A percentile compares a stretch with the other conserved stretches of the same genome.
Evolutionary conservation across 1,140 invertebrate species (phyloP).

Genomic region (Drosophila melanica): DNA sequence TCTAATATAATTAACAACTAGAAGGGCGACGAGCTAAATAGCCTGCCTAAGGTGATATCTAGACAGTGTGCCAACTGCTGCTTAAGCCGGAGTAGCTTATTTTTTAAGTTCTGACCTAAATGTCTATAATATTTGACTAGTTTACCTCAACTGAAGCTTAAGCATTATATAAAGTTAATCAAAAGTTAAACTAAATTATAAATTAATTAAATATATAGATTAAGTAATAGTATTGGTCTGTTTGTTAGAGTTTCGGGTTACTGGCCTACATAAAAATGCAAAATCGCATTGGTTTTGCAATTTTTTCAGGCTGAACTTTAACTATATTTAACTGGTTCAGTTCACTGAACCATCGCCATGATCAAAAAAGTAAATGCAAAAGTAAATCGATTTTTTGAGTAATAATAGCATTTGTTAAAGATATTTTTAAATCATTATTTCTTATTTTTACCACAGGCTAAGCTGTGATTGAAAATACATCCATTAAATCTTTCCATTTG

Average conservation of each 20-base stretch:
- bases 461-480: constrained; percentile 17
- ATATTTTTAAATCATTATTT: background rate
- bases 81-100: background rate
- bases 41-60: background rate
- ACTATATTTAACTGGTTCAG: background rate
- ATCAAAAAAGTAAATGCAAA: background rate
- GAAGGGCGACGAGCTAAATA: background rate
- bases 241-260: too few relatives aligned
- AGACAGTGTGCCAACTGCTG: background rate
- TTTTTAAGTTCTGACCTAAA: background rate
- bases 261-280: too few relatives aligned
- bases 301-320: too few relatives aligned
- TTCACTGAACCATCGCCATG: background rate
- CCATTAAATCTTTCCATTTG: constrained; percentile 8
- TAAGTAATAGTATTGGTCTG: too few relatives aligned
- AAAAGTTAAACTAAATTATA: too few relatives aligned
- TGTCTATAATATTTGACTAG: too few relatives aligned
- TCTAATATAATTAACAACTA: constrained; percentile 7
- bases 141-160: too few relatives aligned
- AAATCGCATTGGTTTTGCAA: too few relatives aligned
- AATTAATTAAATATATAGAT: too few relatives aligned
- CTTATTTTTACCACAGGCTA: background rate
- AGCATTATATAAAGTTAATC: too few relatives aligned
- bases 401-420: background rate
- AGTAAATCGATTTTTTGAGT: background rate